Base-by-base conservation (phyloP, 1,140 invertebrate species). In the Lasaia peninsularis region DNA sequence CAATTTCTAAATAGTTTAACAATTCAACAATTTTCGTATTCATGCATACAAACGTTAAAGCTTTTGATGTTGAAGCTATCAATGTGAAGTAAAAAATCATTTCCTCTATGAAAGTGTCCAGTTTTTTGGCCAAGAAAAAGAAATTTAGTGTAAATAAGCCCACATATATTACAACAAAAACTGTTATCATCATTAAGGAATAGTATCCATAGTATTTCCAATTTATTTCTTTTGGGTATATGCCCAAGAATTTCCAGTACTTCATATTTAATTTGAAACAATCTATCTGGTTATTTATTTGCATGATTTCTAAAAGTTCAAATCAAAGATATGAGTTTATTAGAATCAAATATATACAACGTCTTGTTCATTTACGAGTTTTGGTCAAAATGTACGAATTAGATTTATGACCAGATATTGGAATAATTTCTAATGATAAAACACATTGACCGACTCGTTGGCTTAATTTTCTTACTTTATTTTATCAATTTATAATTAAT, bases 21-120 rank as follows among this genome's bases (percentile, higher is more conserved):
- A 84, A 59, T 31, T 71, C 54, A 12, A 21, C 54, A 21, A 84
- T 68, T 56, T 75, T 73, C 8, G 67, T 53, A 24, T 55, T 66
- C 64, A 68, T 61, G 11, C 72, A 44, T 11, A 75, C 31, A 58
- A 73, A 74, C 2, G 78, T 78, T 5, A 83, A 55, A 7, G 71
- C 71, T 74, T 82, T 86, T 3, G 74, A 73, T 12, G 63, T 50
- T 14, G 72, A 63, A 7, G 69, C 58, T 6, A 81, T 9, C 49
- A 66, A 69, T 2, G 71, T 79, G 11, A 80, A 78, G 58, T 74
- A 79, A 66, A 82, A 77, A 61, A 78, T 67, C 59, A 74, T 60
- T 62, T 82, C 76, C 49, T 78, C 78, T 1, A 79, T 69, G 54
- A 78, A 67, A 31, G 67, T 14, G 34, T 80, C 78, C 20, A 85